Conservation (phyloP, 2,113 vertebrate genomes). For the rabbit (Oryctolagus cuniculus) region DNA sequence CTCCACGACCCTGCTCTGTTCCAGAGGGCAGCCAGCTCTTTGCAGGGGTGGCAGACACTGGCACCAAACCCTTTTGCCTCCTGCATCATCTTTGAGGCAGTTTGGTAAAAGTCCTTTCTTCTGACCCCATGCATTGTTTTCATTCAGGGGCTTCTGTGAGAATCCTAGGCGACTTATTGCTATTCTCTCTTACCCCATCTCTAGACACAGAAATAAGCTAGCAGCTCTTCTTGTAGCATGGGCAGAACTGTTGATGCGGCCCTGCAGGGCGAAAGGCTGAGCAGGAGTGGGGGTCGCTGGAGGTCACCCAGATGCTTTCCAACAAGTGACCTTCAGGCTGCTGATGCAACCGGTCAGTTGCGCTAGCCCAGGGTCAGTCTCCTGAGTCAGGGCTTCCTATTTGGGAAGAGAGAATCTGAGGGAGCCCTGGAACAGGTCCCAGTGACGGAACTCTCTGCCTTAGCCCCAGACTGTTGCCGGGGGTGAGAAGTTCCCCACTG, state of each 20-base stretch:
- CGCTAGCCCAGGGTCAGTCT: not conserved
- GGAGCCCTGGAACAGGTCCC: not conserved
- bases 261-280: not conserved
- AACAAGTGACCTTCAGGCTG: not conserved
- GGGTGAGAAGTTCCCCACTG: not conserved
- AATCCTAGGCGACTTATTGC: not conserved
- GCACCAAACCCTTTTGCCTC: not conserved
- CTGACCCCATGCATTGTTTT: not conserved
- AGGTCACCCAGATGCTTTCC: not conserved
- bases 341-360: not conserved
- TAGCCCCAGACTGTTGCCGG: not conserved
- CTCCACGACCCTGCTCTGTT: not conserved
- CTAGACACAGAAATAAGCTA: not conserved
- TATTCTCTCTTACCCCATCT: not conserved
- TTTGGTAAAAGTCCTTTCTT: conserved; percentile 13
- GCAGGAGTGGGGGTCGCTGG: not conserved
- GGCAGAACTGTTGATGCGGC: not conserved
- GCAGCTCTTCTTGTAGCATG: not conserved
- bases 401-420: conserved; percentile 21
- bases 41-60: not conserved
- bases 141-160: not conserved
- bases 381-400: conserved; percentile 58
- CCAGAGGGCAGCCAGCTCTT: not conserved
- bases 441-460: not conserved
- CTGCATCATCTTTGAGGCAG: not conserved